Evolutionary conservation across 2,113 vertebrate species (phyloP), one percentile per base, ranked within the genome.

Genomic region (Oncorhynchus mykiss): DNA sequence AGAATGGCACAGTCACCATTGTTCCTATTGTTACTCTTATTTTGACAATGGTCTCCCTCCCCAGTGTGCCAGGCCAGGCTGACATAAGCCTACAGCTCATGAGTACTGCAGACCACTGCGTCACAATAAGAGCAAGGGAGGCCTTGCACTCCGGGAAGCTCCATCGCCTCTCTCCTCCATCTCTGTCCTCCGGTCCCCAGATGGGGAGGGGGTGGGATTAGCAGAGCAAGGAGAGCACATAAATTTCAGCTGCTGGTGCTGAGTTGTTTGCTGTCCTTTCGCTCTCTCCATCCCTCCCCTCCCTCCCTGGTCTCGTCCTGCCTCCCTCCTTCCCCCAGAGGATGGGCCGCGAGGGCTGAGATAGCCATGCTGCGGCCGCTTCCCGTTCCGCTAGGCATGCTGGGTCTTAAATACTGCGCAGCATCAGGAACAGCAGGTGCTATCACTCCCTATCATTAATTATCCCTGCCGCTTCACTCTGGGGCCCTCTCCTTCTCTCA

Each of bases 391-490:
- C 83, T 88, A 76, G 51, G 80, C 84, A 79, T 69, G 80, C 83
- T 85, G 81, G 72, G 80, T 86, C 78, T 62, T 90, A 91, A 93
- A 92, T 87, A 91, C 82, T 66, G 77, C 73, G 62, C 82, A 84
- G 83, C 83, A 80, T 86, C 82, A 74, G 87, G 84, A 90, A 90
- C 88, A 90, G 89, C 90, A 91, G 89, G 88, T 88, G 82, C 88
- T 78, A 86, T 88, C 89, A 75, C 80, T 86, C 77, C 77, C 84
- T 74, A 87, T 89, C 88, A 89, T 91, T 89, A 91, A 91, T 92
- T 90, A 91, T 89, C 78, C 83, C 82, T 71, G 72, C 82, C 81
- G 85, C 83, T 88, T 90, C 82, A 86, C 87, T 89, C 86, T 70
- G 20, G 84, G 83, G 84, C 72, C n/a, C 67, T 77, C 80, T 84